Base-by-base conservation (phyloP, 2,113 vertebrate species). In the Cromileptes altivelis region DNA sequence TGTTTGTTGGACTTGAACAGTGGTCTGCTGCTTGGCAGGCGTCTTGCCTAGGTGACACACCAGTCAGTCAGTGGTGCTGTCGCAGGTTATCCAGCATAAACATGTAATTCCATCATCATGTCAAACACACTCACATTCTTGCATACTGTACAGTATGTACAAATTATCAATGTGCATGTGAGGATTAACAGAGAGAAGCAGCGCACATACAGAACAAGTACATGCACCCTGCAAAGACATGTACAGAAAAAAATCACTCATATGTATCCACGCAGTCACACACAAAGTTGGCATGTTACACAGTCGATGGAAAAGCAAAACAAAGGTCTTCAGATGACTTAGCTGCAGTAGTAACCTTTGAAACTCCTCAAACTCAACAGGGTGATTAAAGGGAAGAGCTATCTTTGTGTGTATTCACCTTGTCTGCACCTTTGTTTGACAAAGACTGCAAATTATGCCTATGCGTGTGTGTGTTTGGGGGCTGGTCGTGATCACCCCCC, bases 331-430 rank as follows among this genome's bases (percentile, higher is more conserved):
- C 6, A 52, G 33, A 58, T 8, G 56, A 71, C 70, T 53, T 9
- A 71, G 71, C 85, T 73, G 62, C 80, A 71, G 68, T 7, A 18
- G 56, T 86, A 56, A 88, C 75, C 79, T 88, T 84, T 81, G 50
- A 81, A 81, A 71, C 70, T 79, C 64, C 64, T 81, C 67, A 76
- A 61, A 74, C 61, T 61, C 81, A 86, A 49, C 80, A 37, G 42
- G 62, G 18, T 17, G 52, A 73, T 80, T 58, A 56, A 57, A 79
- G 61, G 25, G 21, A 74, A 64, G 81, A 37, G 17, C 65, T 42
- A 21, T 75, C 40, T 25, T 52, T 74, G 76, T 30, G 70, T 60
- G 72, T 58, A 14, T 88, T 85, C 75, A 79, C 70, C 75, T 62
- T 65, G 74, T 81, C 60, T 82, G 78, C 64, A 61, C 55, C 53